Evolutionary conservation across 2,797 vertebrate species (phyloP), one percentile per base, ranked within the genome.

Genomic region (Poecilia gillii): DNA sequence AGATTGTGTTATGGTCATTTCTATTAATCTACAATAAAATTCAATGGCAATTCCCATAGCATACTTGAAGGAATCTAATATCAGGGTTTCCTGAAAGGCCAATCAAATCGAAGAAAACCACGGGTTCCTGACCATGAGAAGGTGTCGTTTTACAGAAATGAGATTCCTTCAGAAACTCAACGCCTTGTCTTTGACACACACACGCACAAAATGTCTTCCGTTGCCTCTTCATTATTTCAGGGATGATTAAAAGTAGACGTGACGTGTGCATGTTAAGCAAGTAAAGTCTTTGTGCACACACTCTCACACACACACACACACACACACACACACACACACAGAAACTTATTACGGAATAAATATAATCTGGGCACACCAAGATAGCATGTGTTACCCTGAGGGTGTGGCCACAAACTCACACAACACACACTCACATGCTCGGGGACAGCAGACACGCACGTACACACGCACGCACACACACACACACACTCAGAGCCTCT

Each of bases 381-480:
- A 89, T 82, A 90, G 86, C 90, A 91, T 89, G 87, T 91, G 86
- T 90, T 93, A 82, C 89, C 92, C 88, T 36, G 20, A 86, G 91
- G 92, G 78, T 85, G 79, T 86, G 83, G 87, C 84, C 46, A 13
- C 73, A 79, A 83, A 88, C 73, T 84, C 77, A 76, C 66, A 79
- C 39, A 18, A 62, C 11, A 9, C 45, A 70, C 66, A 1, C 33
- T 53, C 39, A 73, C 75, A 74, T 8, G 18, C 8, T 8, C 73
- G 51, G n/a, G 28, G 77, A 79, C 59, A 70, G 55, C 71, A 86
- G 43, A 79, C 59, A 77, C 8, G 49, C 46, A 45, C 57, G 1
- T 7, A 8, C 41, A 8, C 41, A 41, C 41, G 1, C 41, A 57
- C 8, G 4, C 43, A 68, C 62, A 4, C 39, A 14, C 4, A 76